Evolutionary conservation across 2,888 invertebrate species (phyloP), one percentile per base, ranked within the genome.

Genomic region (Drepanosiphum platanoidis): DNA sequence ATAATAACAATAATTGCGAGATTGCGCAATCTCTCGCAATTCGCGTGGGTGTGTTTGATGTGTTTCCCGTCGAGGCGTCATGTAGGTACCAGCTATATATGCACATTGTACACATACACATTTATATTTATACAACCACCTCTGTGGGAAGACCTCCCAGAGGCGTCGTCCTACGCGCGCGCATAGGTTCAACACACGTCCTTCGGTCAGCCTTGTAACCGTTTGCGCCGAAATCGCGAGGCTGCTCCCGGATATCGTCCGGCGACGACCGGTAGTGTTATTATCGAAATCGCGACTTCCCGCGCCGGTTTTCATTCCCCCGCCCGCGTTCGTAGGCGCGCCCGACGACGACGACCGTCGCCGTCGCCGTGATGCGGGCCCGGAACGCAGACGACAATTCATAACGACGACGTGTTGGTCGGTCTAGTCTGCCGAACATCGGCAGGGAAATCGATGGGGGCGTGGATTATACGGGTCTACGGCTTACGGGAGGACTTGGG

Each of bases 91-190:
- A n/a, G n/a, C n/a, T n/a, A 3, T 52, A 52, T 52, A 52, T 52
- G 32, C 81, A 52, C 52, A 22, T 39, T 8, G 52, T 61, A 61
- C 58, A n/a, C n/a, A n/a, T n/a, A n/a, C n/a, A n/a, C n/a, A n/a
- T n/a, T n/a, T n/a, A n/a, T n/a, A n/a, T n/a, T n/a, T n/a, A n/a
- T n/a, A n/a, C n/a, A n/a, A n/a, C n/a, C n/a, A n/a, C n/a, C 39
- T 66, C 74, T 46, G 83, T 83, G 74, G 83, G 83, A 74, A 83
- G 83, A 83, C 83, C 83, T 83, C 83, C 83, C 83, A 83, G 83
- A 83, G 83, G 83, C 83, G 74, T 74, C 83, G 83, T 83, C 83
- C 83, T 75, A 83, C 83, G 18, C 83, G 46, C 74, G n/a, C 64
- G 74, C n/a, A 66, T 66, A 75, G 83, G 83, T 83, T 74, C 61